These are phyloP conservation scores for Boloria euphrosyne DNA, from an alignment of 2,888 invertebrate species.

Conservation along the genomic window DNA sequence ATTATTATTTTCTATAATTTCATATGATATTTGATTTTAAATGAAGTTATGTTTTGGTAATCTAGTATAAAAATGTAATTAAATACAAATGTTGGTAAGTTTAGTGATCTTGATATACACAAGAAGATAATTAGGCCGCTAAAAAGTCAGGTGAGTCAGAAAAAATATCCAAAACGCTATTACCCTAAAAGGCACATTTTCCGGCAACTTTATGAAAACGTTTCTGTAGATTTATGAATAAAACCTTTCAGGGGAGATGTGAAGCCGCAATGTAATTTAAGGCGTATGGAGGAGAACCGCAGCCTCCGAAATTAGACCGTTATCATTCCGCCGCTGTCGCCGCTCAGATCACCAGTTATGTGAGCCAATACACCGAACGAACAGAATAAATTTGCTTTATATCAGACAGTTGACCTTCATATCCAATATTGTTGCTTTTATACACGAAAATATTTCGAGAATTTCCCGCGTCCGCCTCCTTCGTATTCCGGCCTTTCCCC, in stretches of 20 bases:
- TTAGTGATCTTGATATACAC: not conserved
- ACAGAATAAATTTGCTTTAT: constrained; percentile 81
- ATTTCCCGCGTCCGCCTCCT: constrained; percentile 57
- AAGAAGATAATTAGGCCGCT: constrained; percentile 24
- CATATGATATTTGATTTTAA: not conserved
- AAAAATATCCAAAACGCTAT: constrained; percentile 52
- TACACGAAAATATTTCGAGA: constrained; percentile 69
- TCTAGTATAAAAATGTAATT: not conserved
- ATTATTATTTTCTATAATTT: too few species aligned
- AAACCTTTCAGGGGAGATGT: constrained; percentile 78
- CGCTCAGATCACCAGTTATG: constrained; percentile 76
- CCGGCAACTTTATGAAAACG: constrained; percentile 76
- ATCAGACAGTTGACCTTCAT: constrained; percentile 77
- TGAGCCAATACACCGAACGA: constrained; percentile 77
- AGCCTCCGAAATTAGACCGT: constrained; percentile 77
- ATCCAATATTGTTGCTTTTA: constrained; percentile 75
- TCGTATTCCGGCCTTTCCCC: constrained; percentile 51
- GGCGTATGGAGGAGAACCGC: constrained; percentile 66
- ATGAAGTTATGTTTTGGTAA: not conserved
- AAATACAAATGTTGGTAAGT: not conserved
- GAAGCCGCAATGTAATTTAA: constrained; percentile 77
- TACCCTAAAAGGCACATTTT: constrained; percentile 67
- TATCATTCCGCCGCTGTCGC: constrained; percentile 79
- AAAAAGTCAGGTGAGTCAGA: constrained; percentile 24
- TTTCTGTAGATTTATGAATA: constrained; percentile 80